Base-by-base conservation (phyloP, 2,797 vertebrate genomes). In the Delichon dasypus region DNA sequence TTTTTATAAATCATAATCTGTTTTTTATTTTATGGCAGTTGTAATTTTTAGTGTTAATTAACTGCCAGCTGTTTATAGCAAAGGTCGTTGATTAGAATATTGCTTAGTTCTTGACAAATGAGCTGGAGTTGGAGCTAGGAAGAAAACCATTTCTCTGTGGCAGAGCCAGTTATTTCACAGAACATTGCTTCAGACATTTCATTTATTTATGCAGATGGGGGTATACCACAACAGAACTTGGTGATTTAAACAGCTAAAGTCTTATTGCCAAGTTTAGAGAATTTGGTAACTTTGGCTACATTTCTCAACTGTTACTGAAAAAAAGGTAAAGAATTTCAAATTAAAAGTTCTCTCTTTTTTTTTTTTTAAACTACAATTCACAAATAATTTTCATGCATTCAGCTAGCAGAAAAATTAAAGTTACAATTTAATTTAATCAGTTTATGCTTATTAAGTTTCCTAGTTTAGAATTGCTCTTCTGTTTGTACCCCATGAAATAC, bases 1-100 rank as follows among this genome's bases (percentile, higher is more conserved):
- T 64, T 91, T 83, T 93, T 72, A 60, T 74, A 76, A 89, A 68
- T 34, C 0, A 0, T 61, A 51, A 38, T 85, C 10, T 81, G 29
- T 62, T 72, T 76, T 76, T 90, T 32, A 32, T 78, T 89, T 83
- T 86, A 84, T 88, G 42, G 6, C 38, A 54, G 22, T 73, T 93
- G 20, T 64, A 57, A 79, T 76, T 91, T 89, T 88, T 82, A 78
- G 9, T 93, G 45, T 88, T 81, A 85, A 92, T 92, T 87, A 91
- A 70, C 48, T 82, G 30, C 57, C 27, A 71, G 67, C 65, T 93
- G 55, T 53, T 76, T 67, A 20, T 58, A 48, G 57, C 42, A 60
- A 64, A 72, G 64, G n/a, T 64, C 60, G 73, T 85, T 57, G 44
- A 47, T 94, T 66, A 76, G 60, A 58, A 26, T 66, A 70, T 76